Conservation (phyloP, 2,113 vertebrate species). For the Brachirus orientalis region DNA sequence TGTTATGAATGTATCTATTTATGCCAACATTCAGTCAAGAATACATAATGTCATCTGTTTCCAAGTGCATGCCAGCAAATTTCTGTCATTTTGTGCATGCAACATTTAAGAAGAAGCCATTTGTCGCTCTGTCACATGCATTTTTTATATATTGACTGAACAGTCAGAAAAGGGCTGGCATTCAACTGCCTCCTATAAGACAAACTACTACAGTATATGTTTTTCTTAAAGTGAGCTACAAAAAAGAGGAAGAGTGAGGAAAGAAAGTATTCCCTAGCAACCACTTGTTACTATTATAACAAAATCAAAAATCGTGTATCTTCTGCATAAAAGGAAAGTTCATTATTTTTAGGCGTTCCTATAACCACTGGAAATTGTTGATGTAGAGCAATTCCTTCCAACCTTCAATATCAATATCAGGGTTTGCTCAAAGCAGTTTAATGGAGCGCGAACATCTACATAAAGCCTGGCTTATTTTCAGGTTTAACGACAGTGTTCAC, state of each 20-base stretch:
- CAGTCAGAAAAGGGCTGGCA: slow-evolving; percentile 35
- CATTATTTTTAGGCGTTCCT: background rate
- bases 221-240: background rate
- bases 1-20: slow-evolving; percentile 3
- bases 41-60: slow-evolving; percentile 44
- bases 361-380: too few relatives aligned
- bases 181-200: slow-evolving; percentile 21
- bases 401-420: background rate
- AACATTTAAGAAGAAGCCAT: slow-evolving; percentile 60
- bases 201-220: background rate
- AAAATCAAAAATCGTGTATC: too few relatives aligned
- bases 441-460: too few relatives aligned
- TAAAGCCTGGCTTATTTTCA: background rate
- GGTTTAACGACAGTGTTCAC: too few relatives aligned
- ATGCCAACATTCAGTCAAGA: slow-evolving; percentile 25
- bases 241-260: too few relatives aligned
- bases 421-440: background rate
- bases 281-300: too few relatives aligned
- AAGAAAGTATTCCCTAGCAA: too few relatives aligned
- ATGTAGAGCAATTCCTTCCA: too few relatives aligned
- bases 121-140: slow-evolving; percentile 62
- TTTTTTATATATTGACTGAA: slow-evolving; percentile 58
- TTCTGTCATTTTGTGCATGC: slow-evolving; percentile 57
- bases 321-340: too few relatives aligned
- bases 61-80: slow-evolving; percentile 37